Evolutionary conservation across 2,113 vertebrate species (phyloP), one percentile per base, ranked within the genome.

Genomic region (Paedocypris sp.): DNA sequence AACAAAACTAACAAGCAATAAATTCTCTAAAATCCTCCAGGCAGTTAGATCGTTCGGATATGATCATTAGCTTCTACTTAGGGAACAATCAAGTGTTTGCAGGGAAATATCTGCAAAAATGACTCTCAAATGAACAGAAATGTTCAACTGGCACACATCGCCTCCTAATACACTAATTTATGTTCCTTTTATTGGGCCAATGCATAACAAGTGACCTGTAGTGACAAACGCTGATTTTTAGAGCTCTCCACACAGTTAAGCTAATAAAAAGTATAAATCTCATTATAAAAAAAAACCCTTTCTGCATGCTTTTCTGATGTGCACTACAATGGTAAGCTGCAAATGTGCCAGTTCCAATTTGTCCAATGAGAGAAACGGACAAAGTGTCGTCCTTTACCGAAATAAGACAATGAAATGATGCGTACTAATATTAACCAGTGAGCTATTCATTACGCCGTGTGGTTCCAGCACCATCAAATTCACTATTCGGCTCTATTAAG

Each of bases 221-320:
- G 60, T 62, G 32, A 8, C 52, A 23, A 72, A 71, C 66, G 74
- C 64, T 70, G 62, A 71, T 76, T 79, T 79, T 56, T n/a, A 82
- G 80, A 80, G 80, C 75, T 77, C 81, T 79, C 71, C 75, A 72
- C 66, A 70, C 67, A 80, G 67, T 33, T 64, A 60, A 67, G 68
- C 56, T 62, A 73, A 53, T 62, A 65, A 67, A 66, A 64, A 42
- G 58, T 16, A 54, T 36, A 28, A 42, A 67, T 78, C 83, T 54
- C 47, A 80, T 83, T 73, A 83, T 82, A 78, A 64, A 80, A 45
- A 60, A 60, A 23, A n/a, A n/a, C n/a, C n/a, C 26, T 33, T 54
- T 57, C 50, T 18, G 13, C 3, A 12, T 3, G 4, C 2, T 38
- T 52, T 19, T 7, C 4, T 15, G 12, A 4, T 9, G 1, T 4